Percentiles rank a stretch among this genome's conserved stretches.
These are phyloP conservation scores for Luehdorfia chinensis DNA, from an alignment of 1,140 invertebrate genomes.

Conservation along the genomic window DNA sequence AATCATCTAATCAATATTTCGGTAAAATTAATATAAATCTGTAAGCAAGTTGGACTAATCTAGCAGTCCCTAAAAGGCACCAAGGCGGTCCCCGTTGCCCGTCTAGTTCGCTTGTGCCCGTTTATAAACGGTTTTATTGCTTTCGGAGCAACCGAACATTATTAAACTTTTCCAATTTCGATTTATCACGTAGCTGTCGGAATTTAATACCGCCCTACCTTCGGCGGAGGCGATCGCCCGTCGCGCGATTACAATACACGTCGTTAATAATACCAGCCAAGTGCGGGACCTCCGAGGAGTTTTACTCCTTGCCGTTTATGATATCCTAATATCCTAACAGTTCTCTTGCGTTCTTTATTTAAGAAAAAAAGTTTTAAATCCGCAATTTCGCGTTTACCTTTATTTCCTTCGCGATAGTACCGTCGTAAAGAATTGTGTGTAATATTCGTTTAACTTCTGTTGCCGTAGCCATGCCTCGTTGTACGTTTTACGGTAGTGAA, in stretches of 20 bases:
- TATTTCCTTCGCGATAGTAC: slow-evolving; percentile 1
- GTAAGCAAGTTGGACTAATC: slow-evolving; percentile 58
- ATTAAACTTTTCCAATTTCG: slow-evolving; percentile 78
- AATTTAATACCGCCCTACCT: slow-evolving; percentile 77
- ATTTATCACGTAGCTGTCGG: slow-evolving; percentile 78
- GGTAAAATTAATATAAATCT: too few species aligned
- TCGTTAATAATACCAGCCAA: slow-evolving; percentile 70
- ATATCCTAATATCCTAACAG: slow-evolving; percentile 27
- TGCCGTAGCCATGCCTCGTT: slow-evolving; percentile 16
- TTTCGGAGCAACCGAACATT: slow-evolving; percentile 77
- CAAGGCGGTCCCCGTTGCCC: slow-evolving; percentile 67
- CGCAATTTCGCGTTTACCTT: slow-evolving; percentile 2
- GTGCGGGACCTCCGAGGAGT: slow-evolving; percentile 30
- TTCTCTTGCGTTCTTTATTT: slow-evolving; percentile 14
- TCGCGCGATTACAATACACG: slow-evolving; percentile 76
- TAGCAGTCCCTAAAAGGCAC: slow-evolving; percentile 72
- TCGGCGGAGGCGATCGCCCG: slow-evolving; percentile 73
- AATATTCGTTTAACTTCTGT: slow-evolving; percentile 18
- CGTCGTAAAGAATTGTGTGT: slow-evolving; percentile 14
- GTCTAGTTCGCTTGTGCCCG: slow-evolving; percentile 73
- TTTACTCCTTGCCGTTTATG: slow-evolving; percentile 39
- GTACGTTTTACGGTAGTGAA: slow-evolving; percentile 47
- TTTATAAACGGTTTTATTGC: slow-evolving; percentile 78
- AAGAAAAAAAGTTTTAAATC: neutral
- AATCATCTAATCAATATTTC: too few species aligned